Evolutionary conservation across 1,140 invertebrate species (phyloP), one percentile per base, ranked within the genome.

Genomic region (honey bee (Apis mellifera)): DNA sequence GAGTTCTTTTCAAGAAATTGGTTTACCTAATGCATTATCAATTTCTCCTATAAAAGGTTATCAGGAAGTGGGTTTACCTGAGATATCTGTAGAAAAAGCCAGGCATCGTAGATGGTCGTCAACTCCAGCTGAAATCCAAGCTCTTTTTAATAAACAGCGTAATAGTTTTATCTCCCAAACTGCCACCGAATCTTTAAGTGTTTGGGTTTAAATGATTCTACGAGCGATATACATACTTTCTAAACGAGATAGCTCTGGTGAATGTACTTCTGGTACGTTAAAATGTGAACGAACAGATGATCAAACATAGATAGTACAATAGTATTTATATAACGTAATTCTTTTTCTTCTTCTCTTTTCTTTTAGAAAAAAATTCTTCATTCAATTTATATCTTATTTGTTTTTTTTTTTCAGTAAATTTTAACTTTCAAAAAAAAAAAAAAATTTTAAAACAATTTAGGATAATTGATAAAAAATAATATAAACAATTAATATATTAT

Each of bases 1-100:
- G 94, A 97, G 96, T 90, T 97, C 96, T 7, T 97, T 97, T 87
- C 97, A 97, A 91, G 96, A 97, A 87, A 95, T 97, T 32, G 96
- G 96, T 4, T 92, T 97, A 80, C 96, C 96, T 0, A 90, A 95
- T 12, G 80, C 92, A 9, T 57, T 72, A 17, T 26, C 84, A 15
- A 92, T 88, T 9, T 86, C 84, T 1, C 86, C 90, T 1, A 78
- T 91, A 15, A 93, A 91, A 75, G 93, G 94, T 15, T 93, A 90
- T 64, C 91, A 91, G 4, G 94, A 94, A 78, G 84, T 94, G 15
- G 94, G 94, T 2, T 68, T 94, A 19, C 94, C 94, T 0, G 90
- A 92, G 69, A 86, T 94, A 50, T 90, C 93, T 11, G 11, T 90
- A 9, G 90, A 92, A 23, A 92, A 90, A 52, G 72, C 91, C 4